phyloP scores from a whole-genome alignment of 1,140 invertebrate genomes.

The Cyrtorhinus lividipennis region DNA sequence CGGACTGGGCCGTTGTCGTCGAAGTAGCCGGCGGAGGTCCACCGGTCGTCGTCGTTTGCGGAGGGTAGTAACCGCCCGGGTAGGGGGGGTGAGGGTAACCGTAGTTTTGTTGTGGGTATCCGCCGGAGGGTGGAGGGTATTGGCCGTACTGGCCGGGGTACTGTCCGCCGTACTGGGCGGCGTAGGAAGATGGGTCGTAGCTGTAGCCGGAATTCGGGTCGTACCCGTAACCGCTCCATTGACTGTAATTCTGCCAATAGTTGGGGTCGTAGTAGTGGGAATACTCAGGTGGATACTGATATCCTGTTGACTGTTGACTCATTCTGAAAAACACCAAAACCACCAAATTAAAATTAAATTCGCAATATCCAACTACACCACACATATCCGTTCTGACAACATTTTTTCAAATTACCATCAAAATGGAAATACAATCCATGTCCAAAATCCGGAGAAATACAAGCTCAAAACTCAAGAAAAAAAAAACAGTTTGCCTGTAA shows the following conservation, averaged over 20 bases:
- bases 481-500: no score
- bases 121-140: not conserved
- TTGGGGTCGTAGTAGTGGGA: constrained; percentile 55
- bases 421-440: no score
- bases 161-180: not conserved
- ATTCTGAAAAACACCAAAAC: not conserved
- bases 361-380: no score
- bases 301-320: not conserved
- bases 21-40: constrained; percentile 26
- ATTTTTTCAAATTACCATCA: no score
- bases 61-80: constrained; percentile 36
- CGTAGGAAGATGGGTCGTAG: not conserved
- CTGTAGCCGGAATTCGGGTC: constrained; percentile 23
- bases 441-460: no score
- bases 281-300: constrained; percentile 32
- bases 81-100: constrained; percentile 26
- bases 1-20: constrained; percentile 22
- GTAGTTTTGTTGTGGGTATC: constrained; percentile 8
- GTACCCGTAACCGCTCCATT: constrained; percentile 35
- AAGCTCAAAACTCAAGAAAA: no score
- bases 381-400: no score
- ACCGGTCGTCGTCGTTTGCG: constrained; percentile 25
- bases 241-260: constrained; percentile 55
- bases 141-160: constrained; percentile 6
- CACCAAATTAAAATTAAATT: not conserved